These are phyloP conservation scores for Acrocera orbiculus DNA, from an alignment of 2,888 invertebrate species.

Conservation along the genomic window DNA sequence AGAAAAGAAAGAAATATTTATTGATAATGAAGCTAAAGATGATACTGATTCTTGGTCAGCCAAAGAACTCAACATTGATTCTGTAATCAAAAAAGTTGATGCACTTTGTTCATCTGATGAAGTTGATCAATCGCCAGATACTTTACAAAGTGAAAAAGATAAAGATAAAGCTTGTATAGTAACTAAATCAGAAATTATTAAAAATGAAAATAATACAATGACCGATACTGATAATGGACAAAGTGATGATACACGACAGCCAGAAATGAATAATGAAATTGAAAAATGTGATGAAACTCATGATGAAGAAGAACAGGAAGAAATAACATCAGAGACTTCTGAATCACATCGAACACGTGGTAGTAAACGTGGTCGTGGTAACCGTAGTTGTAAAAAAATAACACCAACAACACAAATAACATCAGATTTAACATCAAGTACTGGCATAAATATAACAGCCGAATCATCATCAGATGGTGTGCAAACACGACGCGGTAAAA, in stretches of 20 bases:
- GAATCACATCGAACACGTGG: constrained; percentile 18
- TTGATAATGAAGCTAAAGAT: constrained; percentile 43
- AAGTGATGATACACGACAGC: background rate
- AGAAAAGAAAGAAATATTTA: background rate
- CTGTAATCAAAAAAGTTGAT: constrained; percentile 63
- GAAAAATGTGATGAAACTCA: constrained; percentile 14
- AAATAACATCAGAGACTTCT: constrained; percentile 9
- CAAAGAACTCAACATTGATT: constrained; percentile 62
- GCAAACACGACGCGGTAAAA: too few relatives aligned
- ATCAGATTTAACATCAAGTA: too few relatives aligned
- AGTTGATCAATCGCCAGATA: background rate
- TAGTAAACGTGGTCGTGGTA: constrained; percentile 20
- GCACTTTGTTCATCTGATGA: constrained; percentile 39
- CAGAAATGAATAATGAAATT: constrained; percentile 7
- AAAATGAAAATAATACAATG: constrained; percentile 2
- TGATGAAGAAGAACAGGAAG: constrained; percentile 25
- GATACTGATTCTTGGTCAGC: constrained; percentile 63
- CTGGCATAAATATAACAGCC: too few relatives aligned
- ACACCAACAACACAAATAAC: too few relatives aligned
- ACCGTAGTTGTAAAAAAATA: too few relatives aligned
- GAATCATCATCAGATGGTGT: too few relatives aligned
- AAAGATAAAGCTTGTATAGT: background rate
- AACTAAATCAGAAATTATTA: background rate
- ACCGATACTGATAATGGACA: constrained; percentile 1
- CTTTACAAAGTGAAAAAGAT: background rate